A percentile compares a stretch with the other conserved stretches of the same genome.
These are phyloP conservation scores for Tuta absoluta DNA, from an alignment of 2,888 invertebrate genomes.

Conservation along the genomic window DNA sequence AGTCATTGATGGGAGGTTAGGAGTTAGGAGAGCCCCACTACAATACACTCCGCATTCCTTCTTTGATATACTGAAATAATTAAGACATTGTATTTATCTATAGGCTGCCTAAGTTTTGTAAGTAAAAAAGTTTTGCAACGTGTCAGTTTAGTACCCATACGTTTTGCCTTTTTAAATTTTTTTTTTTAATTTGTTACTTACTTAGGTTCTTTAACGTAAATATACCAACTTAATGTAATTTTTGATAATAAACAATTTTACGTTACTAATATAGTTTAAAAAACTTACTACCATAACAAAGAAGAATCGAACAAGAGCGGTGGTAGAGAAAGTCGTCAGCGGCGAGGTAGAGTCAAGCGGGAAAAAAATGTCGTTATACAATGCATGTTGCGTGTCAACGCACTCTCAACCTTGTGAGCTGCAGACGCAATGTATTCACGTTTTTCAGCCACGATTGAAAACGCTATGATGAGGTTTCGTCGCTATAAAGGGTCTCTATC, in stretches of 20 bases:
- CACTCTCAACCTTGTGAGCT: slow-evolving; percentile 25
- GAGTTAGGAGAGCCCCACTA: slow-evolving; percentile 28
- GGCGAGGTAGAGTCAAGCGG: not conserved
- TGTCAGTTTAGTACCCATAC: no score
- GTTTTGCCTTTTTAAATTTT: no score
- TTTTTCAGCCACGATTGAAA: not conserved
- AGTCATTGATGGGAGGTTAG: slow-evolving; percentile 41
- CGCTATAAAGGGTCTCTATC: no score
- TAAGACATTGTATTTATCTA: no score
- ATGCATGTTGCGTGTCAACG: slow-evolving; percentile 29
- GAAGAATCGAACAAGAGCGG: not conserved
- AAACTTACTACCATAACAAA: no score
- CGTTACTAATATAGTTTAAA: no score
- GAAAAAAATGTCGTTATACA: slow-evolving; percentile 28
- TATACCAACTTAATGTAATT: no score
- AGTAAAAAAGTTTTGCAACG: no score
- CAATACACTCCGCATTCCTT: slow-evolving; percentile 18
- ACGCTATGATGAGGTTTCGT: not conserved
- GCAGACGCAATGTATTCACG: slow-evolving; percentile 25
- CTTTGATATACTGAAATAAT: slow-evolving; percentile 1
- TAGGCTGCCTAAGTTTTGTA: no score
- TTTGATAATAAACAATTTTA: no score
- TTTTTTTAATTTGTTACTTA: no score
- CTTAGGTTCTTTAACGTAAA: no score
- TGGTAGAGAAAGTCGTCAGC: slow-evolving; percentile 18